Evolutionary conservation across 2,113 vertebrate genomes (phyloP), one percentile per base, ranked within the genome.

Genomic region (Riparia riparia): DNA sequence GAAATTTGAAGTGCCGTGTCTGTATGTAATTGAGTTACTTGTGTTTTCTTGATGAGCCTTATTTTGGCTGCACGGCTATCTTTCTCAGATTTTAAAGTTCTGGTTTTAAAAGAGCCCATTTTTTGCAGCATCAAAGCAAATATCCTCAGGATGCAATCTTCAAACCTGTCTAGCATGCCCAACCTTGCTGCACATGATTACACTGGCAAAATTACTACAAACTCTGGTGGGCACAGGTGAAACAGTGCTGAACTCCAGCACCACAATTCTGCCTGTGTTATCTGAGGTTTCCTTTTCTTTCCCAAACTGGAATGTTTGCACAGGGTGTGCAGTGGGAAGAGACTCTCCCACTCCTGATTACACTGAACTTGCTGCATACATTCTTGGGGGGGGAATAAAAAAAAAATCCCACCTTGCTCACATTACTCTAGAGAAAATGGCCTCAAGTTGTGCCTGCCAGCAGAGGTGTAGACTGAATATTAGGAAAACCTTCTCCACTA

Each of bases 301-400:
- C 77, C 28, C 56, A 56, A 89, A 89, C 44, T 32, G 49, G n/a
- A 92, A 70, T 86, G 80, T 74, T 92, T 90, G 64, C 72, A 31
- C 17, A 90, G 34, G 29, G 51, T 25, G 29, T 68, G 72, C 22
- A 58, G 60, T 19, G 54, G 32, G 70, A 90, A 63, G 31, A 66
- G 34, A 85, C 42, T 92, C 45, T 78, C 69, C 28, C 21, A 32
- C 24, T 28, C 37, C 34, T 14, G 17, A 76, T 89, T 50, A 80
- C 58, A 66, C 18, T 57, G 57, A 90, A 45, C 14, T 53, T 88
- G 32, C 20, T 61, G 20, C 50, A 34, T 10, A n/a, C 3, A 4
- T 69, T 47, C 37, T 8, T 37, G 9, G 37, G 37, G 37, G 37
- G 37, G 37, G 10, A 37, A 37, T 7, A 37, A 37, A 37, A 41